Evolutionary conservation across 2,888 invertebrate species (phyloP), one percentile per base, ranked within the genome.

Genomic region (Parthenolecanium corni): DNA sequence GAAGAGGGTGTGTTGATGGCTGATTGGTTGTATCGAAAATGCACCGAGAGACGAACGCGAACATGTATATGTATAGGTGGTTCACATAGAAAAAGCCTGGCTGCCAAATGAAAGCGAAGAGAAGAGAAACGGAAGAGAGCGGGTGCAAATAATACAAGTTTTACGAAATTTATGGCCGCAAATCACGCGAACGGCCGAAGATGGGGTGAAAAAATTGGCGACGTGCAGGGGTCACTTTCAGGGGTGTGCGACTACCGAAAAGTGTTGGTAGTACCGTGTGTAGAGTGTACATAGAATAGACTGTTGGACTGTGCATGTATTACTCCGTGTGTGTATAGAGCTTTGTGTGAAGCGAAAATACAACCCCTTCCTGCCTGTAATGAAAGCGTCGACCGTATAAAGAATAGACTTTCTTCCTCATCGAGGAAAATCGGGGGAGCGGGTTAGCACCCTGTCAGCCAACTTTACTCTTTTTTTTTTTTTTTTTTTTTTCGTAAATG

Each of bases 141-240:
- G 44, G 44, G 44, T 44, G 42, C n/a, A 56, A 40, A 42, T 42
- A 16, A 42, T 56, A 44, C 56, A 42, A 56, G 56, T 56, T 56
- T 25, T 42, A 56, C 24, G 56, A 31, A 54, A 54, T 56, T 56
- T 56, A 56, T 56, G 40, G 56, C 56, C 56, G 44, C 56, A 56
- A 56, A 56, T 56, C 56, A 56, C 56, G 56, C 56, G 42, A 56
- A 31, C 25, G 42, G n/a, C 42, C 40, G 31, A 42, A 56, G 31
- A 6, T 31, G 31, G 56, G 46, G 46, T 46, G 56, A 42, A 56
- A 46, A 56, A 46, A 31, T 31, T 52, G 44, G 24, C 16, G 46
- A 20, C 12, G 54, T 9, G 54, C 20, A 40, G 42, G 31, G 52
- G 52, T 52, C 44, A 42, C 14, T 42, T n/a, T 42, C 5, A 18